Percentiles rank a stretch among this genome's conserved stretches.
Conservation (phyloP, 1,140 invertebrate species). For the Euura lappo region DNA sequence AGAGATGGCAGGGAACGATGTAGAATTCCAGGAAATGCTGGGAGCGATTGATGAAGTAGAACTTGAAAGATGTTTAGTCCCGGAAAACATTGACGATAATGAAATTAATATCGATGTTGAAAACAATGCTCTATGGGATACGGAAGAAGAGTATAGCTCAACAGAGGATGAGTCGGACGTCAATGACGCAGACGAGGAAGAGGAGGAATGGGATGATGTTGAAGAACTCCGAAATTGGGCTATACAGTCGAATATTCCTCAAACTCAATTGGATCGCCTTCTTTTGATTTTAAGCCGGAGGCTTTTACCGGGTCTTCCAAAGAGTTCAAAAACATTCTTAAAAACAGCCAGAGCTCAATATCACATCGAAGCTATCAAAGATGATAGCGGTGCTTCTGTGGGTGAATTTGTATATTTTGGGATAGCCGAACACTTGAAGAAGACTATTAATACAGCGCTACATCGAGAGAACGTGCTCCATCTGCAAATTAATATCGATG, state of each 20-base stretch:
- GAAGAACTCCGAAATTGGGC: conserved; percentile 11
- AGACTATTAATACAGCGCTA: conserved; percentile 1
- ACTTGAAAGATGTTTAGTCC: not conserved
- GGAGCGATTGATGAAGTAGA: not conserved
- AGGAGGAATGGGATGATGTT: not conserved
- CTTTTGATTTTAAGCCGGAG: conserved; percentile 3
- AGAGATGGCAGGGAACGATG: no score
- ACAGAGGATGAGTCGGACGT: not conserved
- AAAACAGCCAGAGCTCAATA: conserved; percentile 6
- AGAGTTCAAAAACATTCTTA: conserved; percentile 15
- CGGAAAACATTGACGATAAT: not conserved
- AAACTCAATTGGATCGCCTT: conserved; percentile 3
- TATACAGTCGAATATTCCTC: conserved; percentile 8
- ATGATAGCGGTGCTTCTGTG: not conserved
- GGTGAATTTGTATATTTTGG: conserved; percentile 18
- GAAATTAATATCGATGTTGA: not conserved
- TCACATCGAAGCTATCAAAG: conserved; percentile 4
- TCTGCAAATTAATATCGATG: not conserved
- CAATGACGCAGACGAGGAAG: not conserved
- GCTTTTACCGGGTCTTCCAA: conserved; percentile 7
- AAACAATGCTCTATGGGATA: not conserved
- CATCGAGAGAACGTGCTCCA: conserved; percentile 7
- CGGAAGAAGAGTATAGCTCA: not conserved
- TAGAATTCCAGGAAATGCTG: not conserved
- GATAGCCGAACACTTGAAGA: not conserved